Conservation (phyloP, 2,113 vertebrate species). For the Misgurnus anguillicaudatus region DNA sequence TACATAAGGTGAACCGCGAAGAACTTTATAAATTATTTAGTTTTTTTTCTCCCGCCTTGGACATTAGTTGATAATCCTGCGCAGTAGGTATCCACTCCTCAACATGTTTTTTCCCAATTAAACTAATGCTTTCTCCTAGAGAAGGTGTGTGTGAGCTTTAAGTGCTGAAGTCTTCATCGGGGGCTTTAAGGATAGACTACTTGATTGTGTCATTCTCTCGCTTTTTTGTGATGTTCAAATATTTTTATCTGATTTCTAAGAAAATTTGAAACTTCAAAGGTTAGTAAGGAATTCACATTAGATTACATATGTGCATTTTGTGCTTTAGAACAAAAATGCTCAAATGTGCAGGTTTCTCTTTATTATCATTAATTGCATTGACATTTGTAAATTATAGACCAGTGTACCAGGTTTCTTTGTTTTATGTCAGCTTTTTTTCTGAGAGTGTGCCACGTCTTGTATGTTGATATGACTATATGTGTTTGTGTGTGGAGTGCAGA, state of each 20-base stretch:
- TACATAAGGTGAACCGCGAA: constrained; percentile 40
- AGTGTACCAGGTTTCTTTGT: no score
- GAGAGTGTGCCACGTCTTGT: background rate
- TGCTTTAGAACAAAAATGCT: no score
- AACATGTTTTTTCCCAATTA: background rate
- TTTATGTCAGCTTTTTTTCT: no score
- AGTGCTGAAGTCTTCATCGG: background rate
- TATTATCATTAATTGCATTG: no score
- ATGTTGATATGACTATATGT: background rate
- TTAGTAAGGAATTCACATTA: background rate
- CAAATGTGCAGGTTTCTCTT: no score
- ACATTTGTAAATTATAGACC: no score
- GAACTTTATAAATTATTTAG: constrained; percentile 67
- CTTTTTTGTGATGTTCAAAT: background rate
- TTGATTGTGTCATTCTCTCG: background rate
- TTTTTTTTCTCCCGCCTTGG: constrained; percentile 31
- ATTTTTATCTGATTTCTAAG: background rate
- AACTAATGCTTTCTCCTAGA: background rate
- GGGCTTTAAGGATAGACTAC: background rate
- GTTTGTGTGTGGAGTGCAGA: background rate
- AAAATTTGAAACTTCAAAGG: background rate
- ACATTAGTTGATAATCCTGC: constrained; percentile 14
- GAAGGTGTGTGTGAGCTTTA: background rate
- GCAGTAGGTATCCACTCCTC: background rate
- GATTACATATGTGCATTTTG: background rate